Conservation (phyloP, 2,797 vertebrate genomes). For the Adelosebastes latens region DNA sequence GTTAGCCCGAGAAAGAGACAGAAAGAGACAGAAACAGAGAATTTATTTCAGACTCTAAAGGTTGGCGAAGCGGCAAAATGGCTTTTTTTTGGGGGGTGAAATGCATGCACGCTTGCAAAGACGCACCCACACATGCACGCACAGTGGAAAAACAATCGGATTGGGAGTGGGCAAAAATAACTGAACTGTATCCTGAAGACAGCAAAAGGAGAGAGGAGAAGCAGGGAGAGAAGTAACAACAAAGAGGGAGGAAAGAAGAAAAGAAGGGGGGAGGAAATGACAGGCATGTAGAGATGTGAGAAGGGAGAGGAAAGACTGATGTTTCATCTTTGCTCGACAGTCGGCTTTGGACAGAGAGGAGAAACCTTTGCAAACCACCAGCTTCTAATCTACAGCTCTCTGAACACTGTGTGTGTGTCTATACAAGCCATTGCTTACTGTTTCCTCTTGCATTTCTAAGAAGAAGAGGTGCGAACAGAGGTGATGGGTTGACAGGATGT, state of each 20-base stretch:
- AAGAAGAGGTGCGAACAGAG: slow-evolving; percentile 3
- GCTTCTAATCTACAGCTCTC: slow-evolving; percentile 20
- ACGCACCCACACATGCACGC: background rate
- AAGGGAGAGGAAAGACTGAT: background rate
- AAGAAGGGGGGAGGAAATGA: slow-evolving; percentile 1
- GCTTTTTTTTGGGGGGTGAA: background rate
- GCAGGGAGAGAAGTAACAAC: background rate
- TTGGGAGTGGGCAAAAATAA: slow-evolving; percentile 4
- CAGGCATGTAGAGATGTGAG: background rate
- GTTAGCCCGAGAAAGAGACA: slow-evolving; percentile 25
- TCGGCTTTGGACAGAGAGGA: background rate
- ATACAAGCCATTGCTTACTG: background rate
- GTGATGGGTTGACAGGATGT: slow-evolving; percentile 21
- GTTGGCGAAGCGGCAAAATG: slow-evolving; percentile 26
- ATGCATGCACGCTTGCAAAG: background rate
- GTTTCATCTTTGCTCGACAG: slow-evolving; percentile 33
- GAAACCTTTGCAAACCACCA: slow-evolving; percentile 21
- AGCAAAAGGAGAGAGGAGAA: background rate
- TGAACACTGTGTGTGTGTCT: background rate
- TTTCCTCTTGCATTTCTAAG: slow-evolving; percentile 9
- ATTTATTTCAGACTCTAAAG: slow-evolving; percentile 30
- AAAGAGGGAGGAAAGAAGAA: background rate
- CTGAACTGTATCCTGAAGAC: slow-evolving; percentile 18
- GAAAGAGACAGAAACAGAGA: slow-evolving; percentile 10
- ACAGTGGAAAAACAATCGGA: background rate